These are phyloP conservation scores for Gastrophysa polygoni DNA, from an alignment of 2,888 invertebrate species.

Conservation along the genomic window DNA sequence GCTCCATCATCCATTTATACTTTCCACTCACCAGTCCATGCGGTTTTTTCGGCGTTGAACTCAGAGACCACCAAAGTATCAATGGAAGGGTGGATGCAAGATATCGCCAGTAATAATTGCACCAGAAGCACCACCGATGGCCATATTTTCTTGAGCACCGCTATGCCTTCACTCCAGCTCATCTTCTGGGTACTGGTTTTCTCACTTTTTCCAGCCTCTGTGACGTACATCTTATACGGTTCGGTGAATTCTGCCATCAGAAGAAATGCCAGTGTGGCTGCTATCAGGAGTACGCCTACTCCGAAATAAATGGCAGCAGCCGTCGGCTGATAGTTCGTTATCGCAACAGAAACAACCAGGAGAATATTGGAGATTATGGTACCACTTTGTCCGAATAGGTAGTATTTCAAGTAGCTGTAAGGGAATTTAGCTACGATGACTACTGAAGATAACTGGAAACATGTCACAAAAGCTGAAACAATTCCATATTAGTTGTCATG, in stretches of 20 bases:
- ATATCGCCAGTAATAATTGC: not conserved
- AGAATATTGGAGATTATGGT: not conserved
- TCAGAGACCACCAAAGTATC: constrained; percentile 1
- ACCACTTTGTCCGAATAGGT: constrained; percentile 6
- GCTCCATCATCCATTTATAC: too few relatives aligned
- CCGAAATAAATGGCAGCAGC: constrained; percentile 2
- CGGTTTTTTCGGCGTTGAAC: not conserved
- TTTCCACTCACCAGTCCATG: constrained; percentile 2
- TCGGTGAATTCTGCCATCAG: not conserved
- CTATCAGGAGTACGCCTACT: not conserved
- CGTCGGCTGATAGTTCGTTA: not conserved
- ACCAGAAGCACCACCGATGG: not conserved
- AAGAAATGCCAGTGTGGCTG: not conserved
- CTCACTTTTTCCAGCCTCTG: not conserved
- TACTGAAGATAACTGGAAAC: not conserved
- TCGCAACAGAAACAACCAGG: not conserved
- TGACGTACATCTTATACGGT: not conserved
- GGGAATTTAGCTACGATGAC: constrained; percentile 5
- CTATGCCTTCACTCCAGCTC: not conserved
- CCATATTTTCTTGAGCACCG: not conserved
- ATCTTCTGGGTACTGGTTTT: not conserved
- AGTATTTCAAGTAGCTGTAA: not conserved
- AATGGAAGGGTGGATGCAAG: not conserved
- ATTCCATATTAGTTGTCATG: too few relatives aligned
- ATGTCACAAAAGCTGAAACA: constrained; percentile 2